phyloP scores from a whole-genome alignment of 2,113 vertebrate species.

The Daubentonia madagascariensis region DNA sequence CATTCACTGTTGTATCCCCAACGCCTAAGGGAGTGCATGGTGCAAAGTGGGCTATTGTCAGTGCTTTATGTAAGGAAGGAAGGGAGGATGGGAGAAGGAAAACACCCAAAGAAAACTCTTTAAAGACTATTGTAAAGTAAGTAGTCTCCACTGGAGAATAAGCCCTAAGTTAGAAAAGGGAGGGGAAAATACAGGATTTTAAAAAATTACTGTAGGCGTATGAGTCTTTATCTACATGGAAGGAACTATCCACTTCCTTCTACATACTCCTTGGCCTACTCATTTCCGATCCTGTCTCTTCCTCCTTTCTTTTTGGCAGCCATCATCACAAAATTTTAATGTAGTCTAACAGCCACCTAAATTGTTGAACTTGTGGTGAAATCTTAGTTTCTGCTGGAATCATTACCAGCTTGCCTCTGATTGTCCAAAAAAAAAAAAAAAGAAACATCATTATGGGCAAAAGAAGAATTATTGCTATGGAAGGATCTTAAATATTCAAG shows the following conservation, averaged over 20 bases:
- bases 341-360: background rate
- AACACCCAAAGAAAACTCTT: background rate
- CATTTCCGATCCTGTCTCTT: background rate
- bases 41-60: background rate
- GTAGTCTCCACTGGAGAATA: background rate
- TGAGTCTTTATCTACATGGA: background rate
- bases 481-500: conserved; percentile 1
- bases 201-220: background rate
- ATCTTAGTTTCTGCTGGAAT: background rate
- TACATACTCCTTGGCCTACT: rapidly evolving
- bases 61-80: background rate
- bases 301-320: background rate
- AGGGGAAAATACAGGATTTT: background rate
- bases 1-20: background rate
- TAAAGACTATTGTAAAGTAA: background rate
- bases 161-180: background rate
- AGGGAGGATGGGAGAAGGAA: background rate
- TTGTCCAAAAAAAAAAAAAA: background rate
- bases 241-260: background rate
- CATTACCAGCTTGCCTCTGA: background rate
- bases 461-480: background rate
- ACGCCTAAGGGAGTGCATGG: background rate
- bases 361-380: background rate
- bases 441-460: background rate
- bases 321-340: background rate